Percentiles rank a stretch among this genome's conserved stretches.
These are phyloP conservation scores for Stegophylla sp. DNA, from an alignment of 2,888 invertebrate genomes.

Conservation along the genomic window DNA sequence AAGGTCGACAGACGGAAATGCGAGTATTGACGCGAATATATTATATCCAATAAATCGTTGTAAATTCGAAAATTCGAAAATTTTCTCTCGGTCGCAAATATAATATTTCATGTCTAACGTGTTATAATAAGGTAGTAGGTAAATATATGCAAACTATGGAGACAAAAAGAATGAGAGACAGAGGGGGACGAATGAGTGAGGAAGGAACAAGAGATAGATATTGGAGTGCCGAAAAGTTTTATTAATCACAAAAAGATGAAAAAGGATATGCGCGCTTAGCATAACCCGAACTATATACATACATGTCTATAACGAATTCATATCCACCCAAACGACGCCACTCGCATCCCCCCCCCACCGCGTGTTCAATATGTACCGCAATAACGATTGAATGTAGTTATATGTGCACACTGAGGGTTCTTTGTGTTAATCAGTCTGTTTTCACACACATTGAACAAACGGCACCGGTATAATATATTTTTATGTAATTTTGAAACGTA, in stretches of 20 bases:
- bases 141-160: background rate
- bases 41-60: background rate
- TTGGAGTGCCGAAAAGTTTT: background rate
- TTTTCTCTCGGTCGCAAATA: background rate
- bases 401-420: conserved; percentile 29
- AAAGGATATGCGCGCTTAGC: background rate
- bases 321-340: background rate
- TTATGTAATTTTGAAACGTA: conserved; percentile 16
- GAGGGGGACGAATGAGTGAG: background rate
- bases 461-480: background rate
- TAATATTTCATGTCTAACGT: background rate
- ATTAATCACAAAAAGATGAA: conserved; percentile 26
- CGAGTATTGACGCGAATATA: background rate
- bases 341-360: background rate
- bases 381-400: conserved; percentile 41
- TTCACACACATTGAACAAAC: conserved; percentile 29
- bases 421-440: conserved; percentile 40
- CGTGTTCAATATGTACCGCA: conserved; percentile 15
- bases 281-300: background rate
- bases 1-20: background rate
- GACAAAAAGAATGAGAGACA: background rate
- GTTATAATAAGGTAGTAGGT: background rate
- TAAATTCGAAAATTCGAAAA: background rate
- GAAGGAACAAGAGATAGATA: background rate
- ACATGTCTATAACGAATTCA: background rate